Base-by-base conservation (phyloP, 2,888 invertebrate species). In the Polylopha cassiicola region DNA sequence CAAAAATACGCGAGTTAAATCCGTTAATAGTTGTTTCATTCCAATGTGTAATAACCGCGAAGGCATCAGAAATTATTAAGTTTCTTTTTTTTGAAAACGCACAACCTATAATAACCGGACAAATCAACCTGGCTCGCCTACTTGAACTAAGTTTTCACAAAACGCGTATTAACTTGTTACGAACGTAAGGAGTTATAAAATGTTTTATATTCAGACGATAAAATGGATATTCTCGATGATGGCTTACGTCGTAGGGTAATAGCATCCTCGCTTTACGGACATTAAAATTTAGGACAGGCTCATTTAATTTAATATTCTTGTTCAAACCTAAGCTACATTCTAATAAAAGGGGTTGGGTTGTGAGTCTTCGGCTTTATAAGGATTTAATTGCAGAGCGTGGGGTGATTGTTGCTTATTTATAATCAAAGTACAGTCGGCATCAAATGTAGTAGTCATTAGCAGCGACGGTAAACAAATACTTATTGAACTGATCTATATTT, bases 131-230 rank as follows among this genome's bases (percentile, higher is more conserved):
- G n/a, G n/a, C n/a, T n/a, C n/a, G n/a, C n/a, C n/a, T n/a, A n/a
- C n/a, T n/a, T n/a, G n/a, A n/a, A n/a, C n/a, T 5, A 18, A 7
- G 7, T 4, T 18, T 5, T 18, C 7, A 18, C 18, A 18, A 5
- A 18, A 5, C n/a, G n/a, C 23, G 18, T 24, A 1, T 42, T 24
- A 38, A 43, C 27, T 24, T 41, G 48, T 44, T 28, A 48, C 44
- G 38, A 36, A 27, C 42, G 34, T 44, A 44, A 28, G 34, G 65
- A 57, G 73, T 61, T 66, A 64, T 79, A 75, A 78, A 78, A 72
- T 65, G 63, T 74, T 77, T 82, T 78, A 81, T 73, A 76, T 68
- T 74, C 73, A 58, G 73, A 79, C 77, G 73, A 72, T 84, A 79
- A 84, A 84, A 79, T 60, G 70, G 73, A 73, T 73, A 71, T 73